These are phyloP conservation scores for Acanthosepion lycidas DNA, from an alignment of 2,888 invertebrate species.

Conservation along the genomic window DNA sequence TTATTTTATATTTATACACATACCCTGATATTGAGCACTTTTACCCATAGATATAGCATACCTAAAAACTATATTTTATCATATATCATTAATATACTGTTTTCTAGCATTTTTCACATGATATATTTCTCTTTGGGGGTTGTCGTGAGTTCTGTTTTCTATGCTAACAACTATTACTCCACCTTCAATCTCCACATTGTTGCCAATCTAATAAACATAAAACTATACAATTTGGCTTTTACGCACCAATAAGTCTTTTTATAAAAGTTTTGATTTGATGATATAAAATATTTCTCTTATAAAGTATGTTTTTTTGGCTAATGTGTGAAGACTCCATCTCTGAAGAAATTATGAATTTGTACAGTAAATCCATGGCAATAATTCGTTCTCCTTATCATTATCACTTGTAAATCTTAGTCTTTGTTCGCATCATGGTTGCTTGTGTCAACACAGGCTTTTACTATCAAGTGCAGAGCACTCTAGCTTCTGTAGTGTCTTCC, in stretches of 20 bases:
- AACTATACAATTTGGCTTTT: background rate
- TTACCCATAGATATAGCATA: no score
- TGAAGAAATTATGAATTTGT: background rate
- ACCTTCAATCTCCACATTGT: background rate
- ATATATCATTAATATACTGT: background rate
- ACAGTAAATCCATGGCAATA: background rate
- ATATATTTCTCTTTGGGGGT: background rate
- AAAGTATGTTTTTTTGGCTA: background rate
- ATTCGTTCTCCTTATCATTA: background rate
- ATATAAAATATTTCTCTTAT: background rate
- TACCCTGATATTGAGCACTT: no score
- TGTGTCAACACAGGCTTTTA: background rate
- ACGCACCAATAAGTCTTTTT: background rate
- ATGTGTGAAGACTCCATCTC: background rate
- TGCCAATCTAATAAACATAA: background rate
- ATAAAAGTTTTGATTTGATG: background rate
- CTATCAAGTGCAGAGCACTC: slow-evolving; percentile 33
- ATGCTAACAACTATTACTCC: background rate
- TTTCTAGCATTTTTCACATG: background rate
- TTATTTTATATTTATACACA: no score
- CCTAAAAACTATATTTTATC: no score
- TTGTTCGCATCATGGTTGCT: background rate
- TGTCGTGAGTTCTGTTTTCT: background rate
- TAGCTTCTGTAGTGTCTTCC: background rate
- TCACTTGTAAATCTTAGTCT: background rate